These are phyloP conservation scores for Mactra quadrangularis DNA, from an alignment of 1,140 invertebrate genomes.

Conservation along the genomic window DNA sequence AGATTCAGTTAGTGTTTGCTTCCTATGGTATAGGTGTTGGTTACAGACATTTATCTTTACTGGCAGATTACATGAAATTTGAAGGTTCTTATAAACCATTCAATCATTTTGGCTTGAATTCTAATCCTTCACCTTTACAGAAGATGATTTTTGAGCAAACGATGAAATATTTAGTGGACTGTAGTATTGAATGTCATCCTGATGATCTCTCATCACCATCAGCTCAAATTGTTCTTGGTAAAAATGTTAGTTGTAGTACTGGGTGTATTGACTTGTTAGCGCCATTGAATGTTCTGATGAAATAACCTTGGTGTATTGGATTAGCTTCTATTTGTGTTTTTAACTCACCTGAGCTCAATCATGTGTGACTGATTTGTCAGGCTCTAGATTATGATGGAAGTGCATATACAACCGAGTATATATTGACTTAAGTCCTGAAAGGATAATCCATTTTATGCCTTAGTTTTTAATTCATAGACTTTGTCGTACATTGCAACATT, in stretches of 20 bases:
- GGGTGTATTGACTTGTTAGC: slow-evolving; percentile 89
- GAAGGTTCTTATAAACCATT: slow-evolving; percentile 95
- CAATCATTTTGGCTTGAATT: slow-evolving; percentile 94
- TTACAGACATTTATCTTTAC: slow-evolving; percentile 94
- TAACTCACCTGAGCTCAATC: too few relatives aligned
- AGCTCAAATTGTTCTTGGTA: slow-evolving; percentile 93
- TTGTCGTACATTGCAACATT: too few relatives aligned
- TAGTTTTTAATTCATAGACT: too few relatives aligned
- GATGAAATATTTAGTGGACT: slow-evolving; percentile 92
- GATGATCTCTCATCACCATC: slow-evolving; percentile 95
- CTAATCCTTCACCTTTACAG: slow-evolving; percentile 95
- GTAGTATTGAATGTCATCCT: slow-evolving; percentile 87
- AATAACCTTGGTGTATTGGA: too few relatives aligned
- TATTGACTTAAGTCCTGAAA: too few relatives aligned
- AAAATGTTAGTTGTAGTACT: slow-evolving; percentile 92
- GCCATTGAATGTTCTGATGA: slow-evolving; percentile 47
- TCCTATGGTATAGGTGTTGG: slow-evolving; percentile 99
- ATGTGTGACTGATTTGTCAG: too few relatives aligned
- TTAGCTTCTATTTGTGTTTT: too few relatives aligned
- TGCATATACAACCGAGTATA: too few relatives aligned
- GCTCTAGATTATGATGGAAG: too few relatives aligned
- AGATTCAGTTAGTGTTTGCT: slow-evolving; percentile 96
- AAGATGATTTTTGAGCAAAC: slow-evolving; percentile 99
- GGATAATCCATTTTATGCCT: too few relatives aligned
- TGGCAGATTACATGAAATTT: slow-evolving; percentile 99